Evolutionary conservation across 2,113 vertebrate species (phyloP).

Genomic region (Mustela nigripes): DNA sequence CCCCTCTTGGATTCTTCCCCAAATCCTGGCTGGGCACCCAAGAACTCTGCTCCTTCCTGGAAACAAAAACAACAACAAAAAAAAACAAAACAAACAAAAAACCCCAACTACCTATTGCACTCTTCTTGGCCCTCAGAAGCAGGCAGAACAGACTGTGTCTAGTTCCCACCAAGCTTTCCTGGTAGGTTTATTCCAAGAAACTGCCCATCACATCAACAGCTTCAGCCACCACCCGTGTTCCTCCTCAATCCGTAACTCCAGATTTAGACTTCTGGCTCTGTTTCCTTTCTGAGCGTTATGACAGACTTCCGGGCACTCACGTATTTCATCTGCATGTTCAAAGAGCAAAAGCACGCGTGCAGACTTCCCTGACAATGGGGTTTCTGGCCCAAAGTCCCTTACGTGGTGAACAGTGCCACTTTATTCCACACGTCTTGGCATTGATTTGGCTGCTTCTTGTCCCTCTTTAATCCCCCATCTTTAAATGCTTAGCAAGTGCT

Average conservation of each 20-base stretch:
- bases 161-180: not conserved
- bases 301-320: not conserved
- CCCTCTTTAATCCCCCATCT: not conserved
- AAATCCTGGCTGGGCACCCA: not conserved
- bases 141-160: not conserved
- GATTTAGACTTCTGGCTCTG: not conserved
- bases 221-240: not conserved
- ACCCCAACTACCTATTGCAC: too few relatives aligned
- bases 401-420: not conserved
- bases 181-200: not conserved
- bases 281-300: not conserved
- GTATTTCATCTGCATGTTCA: not conserved
- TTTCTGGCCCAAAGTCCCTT: not conserved
- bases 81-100: not conserved
- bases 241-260: not conserved
- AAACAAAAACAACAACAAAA: not conserved
- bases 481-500: not conserved
- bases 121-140: not conserved
- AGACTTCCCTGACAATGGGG: not conserved
- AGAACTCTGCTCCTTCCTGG: not conserved
- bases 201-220: not conserved
- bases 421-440: not conserved
- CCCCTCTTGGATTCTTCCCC: not conserved
- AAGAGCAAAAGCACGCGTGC: not conserved
- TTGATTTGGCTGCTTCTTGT: not conserved